Evolutionary conservation across 2,113 vertebrate species (phyloP).

Genomic region (Microtus oregoni): DNA sequence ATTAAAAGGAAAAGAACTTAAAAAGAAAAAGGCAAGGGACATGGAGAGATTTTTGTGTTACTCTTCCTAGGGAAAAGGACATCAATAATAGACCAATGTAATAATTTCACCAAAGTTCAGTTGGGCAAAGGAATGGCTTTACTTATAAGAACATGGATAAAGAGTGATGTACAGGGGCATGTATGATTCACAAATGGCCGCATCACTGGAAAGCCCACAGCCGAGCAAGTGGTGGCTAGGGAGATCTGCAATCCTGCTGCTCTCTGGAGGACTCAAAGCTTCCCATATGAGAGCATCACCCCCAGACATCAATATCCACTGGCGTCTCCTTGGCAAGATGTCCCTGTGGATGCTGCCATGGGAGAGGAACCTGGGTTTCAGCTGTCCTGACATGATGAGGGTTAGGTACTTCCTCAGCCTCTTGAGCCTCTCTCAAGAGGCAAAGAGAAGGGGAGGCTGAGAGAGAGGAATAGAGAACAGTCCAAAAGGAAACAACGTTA

Average conservation of each 20-base stretch:
- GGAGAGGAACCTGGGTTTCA: too few species aligned
- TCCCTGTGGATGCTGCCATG: too few species aligned
- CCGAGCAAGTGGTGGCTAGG: too few species aligned
- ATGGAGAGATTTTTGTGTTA: background rate
- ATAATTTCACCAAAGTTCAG: background rate
- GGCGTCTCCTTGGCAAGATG: background rate
- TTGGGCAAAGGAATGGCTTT: background rate
- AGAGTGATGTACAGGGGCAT: too few species aligned
- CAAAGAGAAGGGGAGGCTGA: too few species aligned
- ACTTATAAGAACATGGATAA: background rate
- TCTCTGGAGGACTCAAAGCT: too few species aligned
- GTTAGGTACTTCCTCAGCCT: background rate
- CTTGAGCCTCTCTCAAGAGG: too few species aligned
- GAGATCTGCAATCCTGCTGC: too few species aligned
- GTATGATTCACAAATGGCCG: too few species aligned
- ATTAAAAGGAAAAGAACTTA: background rate
- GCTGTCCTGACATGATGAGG: background rate
- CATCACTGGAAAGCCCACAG: too few species aligned
- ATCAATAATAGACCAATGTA: background rate
- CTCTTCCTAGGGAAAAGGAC: background rate
- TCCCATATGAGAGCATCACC: rapidly evolving
- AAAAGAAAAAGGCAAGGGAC: background rate
- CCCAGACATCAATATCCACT: too few species aligned
- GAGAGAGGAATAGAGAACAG: too few species aligned
- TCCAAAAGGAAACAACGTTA: background rate